Evolutionary conservation across 1,140 invertebrate genomes (phyloP).

Genomic region (Drosophila auraria): DNA sequence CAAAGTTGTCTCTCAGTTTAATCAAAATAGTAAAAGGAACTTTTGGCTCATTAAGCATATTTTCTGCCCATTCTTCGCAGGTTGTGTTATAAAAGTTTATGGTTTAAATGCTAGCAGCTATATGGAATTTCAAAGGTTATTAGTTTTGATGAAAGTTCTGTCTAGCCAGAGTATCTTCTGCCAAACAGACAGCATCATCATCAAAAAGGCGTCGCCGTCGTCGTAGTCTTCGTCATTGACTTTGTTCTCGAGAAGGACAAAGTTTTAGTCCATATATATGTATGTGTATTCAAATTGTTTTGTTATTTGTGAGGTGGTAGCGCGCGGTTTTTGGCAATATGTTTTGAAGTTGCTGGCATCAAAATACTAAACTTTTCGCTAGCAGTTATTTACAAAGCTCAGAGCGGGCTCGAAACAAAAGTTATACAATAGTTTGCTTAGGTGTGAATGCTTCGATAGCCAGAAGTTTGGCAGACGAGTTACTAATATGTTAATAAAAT

Average conservation of each 20-base stretch:
- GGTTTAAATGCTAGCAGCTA: conserved; percentile 39
- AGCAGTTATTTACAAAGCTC: conserved; percentile 15
- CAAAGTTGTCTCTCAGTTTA: conserved; percentile 39
- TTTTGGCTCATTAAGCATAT: conserved; percentile 50
- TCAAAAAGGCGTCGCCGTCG: conserved; percentile 5
- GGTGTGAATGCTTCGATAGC: conserved; percentile 12
- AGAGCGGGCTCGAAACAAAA: conserved; percentile 9
- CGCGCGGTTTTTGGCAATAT: conserved; percentile 26
- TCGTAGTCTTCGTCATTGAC: conserved; percentile 8
- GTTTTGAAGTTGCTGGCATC: conserved; percentile 13
- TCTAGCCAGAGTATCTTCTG: conserved; percentile 40
- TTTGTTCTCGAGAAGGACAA: conserved; percentile 30
- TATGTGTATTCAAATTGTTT: conserved; percentile 48
- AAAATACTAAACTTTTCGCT: conserved; percentile 34
- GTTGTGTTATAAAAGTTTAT: conserved; percentile 40
- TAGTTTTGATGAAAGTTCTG: conserved; percentile 40
- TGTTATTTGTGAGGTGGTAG: conserved; percentile 23
- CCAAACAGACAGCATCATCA: conserved; percentile 20
- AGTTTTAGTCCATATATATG: conserved; percentile 23
- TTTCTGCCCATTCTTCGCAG: conserved; percentile 30
- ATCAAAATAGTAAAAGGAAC: conserved; percentile 25
- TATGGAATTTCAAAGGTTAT: conserved; percentile 46
- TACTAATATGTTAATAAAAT: conserved; percentile 50
- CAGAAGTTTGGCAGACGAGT: conserved; percentile 30
- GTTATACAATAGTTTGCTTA: conserved; percentile 6